Percentiles rank a stretch among this genome's conserved stretches.
Conservation (phyloP, 2,797 vertebrate genomes). For the Rhadinocentrus ornatus region DNA sequence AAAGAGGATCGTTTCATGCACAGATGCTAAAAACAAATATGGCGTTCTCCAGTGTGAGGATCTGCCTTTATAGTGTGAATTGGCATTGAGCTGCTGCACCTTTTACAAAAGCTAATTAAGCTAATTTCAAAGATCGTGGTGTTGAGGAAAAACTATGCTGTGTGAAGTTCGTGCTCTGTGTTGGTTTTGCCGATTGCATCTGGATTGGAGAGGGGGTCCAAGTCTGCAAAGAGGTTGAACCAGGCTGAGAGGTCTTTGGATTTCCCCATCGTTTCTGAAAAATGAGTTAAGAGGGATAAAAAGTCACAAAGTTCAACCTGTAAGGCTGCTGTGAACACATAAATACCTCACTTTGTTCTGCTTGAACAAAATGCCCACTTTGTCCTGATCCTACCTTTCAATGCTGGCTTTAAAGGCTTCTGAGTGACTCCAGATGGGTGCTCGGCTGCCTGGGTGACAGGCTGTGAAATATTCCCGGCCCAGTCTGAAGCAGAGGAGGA, state of each 20-base stretch:
- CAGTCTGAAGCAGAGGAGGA: conserved; percentile 81
- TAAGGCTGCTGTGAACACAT: background rate
- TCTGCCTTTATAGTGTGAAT: background rate
- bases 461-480: conserved; percentile 70
- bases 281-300: conserved; percentile 8
- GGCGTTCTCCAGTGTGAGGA: too few species aligned
- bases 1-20: background rate
- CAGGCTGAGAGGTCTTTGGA: conserved; percentile 83
- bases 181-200: conserved; percentile 89
- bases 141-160: conserved; percentile 82
- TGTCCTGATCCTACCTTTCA: conserved; percentile 79
- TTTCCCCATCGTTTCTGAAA: conserved; percentile 78
- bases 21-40: background rate
- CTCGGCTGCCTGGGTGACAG: conserved; percentile 73
- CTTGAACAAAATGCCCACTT: background rate
- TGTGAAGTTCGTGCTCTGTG: conserved; percentile 92
- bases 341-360: conserved; percentile 2
- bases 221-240: conserved; percentile 87
- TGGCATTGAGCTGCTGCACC: background rate
- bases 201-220: conserved; percentile 88
- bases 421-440: conserved; percentile 78
- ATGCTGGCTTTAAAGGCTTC: conserved; percentile 64
- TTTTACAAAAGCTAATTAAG: too few species aligned
- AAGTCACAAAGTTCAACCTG: background rate
- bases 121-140: background rate